Conservation (phyloP, 2,113 vertebrate species). For the Gymnocephalus cernua region DNA sequence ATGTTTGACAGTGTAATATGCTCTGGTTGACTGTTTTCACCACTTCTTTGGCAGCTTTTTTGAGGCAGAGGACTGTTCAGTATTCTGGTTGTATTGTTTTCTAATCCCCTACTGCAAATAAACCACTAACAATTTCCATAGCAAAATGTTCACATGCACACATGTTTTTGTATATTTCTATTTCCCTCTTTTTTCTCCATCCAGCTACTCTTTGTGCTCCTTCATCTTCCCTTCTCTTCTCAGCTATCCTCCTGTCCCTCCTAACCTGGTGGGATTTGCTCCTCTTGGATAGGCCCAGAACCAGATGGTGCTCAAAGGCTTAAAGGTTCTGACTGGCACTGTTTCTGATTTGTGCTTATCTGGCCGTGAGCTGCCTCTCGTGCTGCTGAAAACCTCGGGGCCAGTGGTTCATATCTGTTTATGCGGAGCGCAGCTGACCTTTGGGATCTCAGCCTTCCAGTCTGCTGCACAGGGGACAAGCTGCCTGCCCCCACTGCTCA, state of each 20-base stretch:
- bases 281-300: conserved; percentile 65
- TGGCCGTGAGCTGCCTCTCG: conserved; percentile 57
- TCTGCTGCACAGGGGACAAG: conserved; percentile 55
- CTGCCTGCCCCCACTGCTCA: conserved; percentile 27
- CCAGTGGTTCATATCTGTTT: conserved; percentile 76
- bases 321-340: conserved; percentile 58
- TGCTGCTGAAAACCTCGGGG: conserved; percentile 60
- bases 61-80: not conserved
- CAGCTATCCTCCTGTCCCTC: conserved; percentile 26
- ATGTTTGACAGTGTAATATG: not conserved
- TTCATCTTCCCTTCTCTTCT: conserved; percentile 29
- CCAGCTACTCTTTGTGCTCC: not conserved
- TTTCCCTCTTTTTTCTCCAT: not conserved
- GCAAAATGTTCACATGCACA: not conserved
- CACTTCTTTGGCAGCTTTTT: not conserved
- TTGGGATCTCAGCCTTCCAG: conserved; percentile 59
- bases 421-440: conserved; percentile 61
- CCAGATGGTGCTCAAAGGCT: conserved; percentile 74
- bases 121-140: not conserved
- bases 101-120: not conserved
- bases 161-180: not conserved
- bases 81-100: not conserved
- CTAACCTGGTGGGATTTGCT: conserved; percentile 72
- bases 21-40: not conserved
- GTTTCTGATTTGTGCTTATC: conserved; percentile 76